Base-by-base conservation (phyloP, 2,888 invertebrate species). In the Trachelus iudaicus region DNA sequence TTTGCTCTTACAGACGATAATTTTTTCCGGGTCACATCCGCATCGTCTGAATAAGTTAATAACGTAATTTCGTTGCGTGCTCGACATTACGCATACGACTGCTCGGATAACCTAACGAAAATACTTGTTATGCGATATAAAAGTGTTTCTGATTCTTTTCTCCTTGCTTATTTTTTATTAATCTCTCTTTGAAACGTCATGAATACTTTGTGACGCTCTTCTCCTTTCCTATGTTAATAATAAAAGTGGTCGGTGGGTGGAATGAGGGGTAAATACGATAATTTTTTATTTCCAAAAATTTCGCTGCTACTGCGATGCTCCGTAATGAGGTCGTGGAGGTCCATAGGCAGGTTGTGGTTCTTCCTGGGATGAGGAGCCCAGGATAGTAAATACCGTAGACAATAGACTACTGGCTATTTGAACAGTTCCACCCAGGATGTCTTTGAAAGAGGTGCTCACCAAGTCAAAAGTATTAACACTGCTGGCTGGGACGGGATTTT, bases 381-480 rank as follows among this genome's bases (percentile, higher is more conserved):
- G 75, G 13, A 91, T 81, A 31, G 89, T 87, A 12, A 88, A 85
- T 11, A 87, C 81, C 4, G 89, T 87, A 73, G 85, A 84, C 30
- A 90, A 81, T 9, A 91, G 73, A 4, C 89, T 86, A 4, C 87
- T 82, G 0, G 87, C 84, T 9, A 91, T 81, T 34, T 88, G 85
- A 9, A 90, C 76, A 12, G 87, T 85, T 6, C 88, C 87, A 12
- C 87, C 86, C 11, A 91, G 56, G 74, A 91, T 85, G 13, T 90
- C 89, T 77, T 91, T 88, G 40, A 91, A 76, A 4, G 90, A 83
- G 6, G 80, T 84, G 34, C 86, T 84, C 35, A 91, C 79, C 4
- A 89, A 73, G 0, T 83, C 79, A 1, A 88, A 73, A 0, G 90
- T 86, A 81, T 89, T 88, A 1, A 86, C 87, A 9, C 81, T 81